Conservation (phyloP, 2,888 invertebrate species). For the Nymphalis c-album region DNA sequence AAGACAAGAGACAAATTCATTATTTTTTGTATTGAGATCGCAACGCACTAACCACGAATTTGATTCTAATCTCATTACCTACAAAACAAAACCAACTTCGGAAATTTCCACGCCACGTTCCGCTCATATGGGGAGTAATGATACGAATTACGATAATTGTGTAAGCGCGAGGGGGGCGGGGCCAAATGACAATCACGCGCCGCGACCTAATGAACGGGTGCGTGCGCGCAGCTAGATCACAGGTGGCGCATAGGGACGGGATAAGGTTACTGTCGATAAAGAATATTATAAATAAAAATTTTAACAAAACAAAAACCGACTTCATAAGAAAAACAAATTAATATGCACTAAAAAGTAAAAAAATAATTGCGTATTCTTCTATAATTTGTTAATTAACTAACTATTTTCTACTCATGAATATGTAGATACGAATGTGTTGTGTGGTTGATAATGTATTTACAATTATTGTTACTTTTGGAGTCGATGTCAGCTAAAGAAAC, state of each 20-base stretch:
- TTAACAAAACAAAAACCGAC: too few relatives aligned
- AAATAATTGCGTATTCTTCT: too few relatives aligned
- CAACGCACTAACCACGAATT: constrained; percentile 13
- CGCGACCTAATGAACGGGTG: constrained; percentile 75
- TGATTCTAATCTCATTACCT: constrained; percentile 18
- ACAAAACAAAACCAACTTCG: constrained; percentile 28
- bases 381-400: too few relatives aligned
- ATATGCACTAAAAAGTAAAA: too few relatives aligned
- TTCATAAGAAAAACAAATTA: too few relatives aligned
- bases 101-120: constrained; percentile 36
- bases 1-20: constrained; percentile 1
- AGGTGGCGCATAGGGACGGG: constrained; percentile 57
- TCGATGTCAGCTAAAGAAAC: too few relatives aligned
- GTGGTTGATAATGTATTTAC: too few relatives aligned
- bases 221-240: constrained; percentile 56
- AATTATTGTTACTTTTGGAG: too few relatives aligned
- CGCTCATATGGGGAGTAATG: constrained; percentile 57
- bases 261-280: constrained; percentile 16
- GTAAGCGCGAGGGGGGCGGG: constrained; percentile 66
- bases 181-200: constrained; percentile 79
- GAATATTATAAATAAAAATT: too few relatives aligned
- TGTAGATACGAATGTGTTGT: too few relatives aligned
- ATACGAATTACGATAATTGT: constrained; percentile 78
- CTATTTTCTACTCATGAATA: too few relatives aligned
- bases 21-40: constrained; percentile 11